Evolutionary conservation across 1,140 invertebrate species (phyloP), one percentile per base, ranked within the genome.

Genomic region (Lordiphosa stackelbergi): DNA sequence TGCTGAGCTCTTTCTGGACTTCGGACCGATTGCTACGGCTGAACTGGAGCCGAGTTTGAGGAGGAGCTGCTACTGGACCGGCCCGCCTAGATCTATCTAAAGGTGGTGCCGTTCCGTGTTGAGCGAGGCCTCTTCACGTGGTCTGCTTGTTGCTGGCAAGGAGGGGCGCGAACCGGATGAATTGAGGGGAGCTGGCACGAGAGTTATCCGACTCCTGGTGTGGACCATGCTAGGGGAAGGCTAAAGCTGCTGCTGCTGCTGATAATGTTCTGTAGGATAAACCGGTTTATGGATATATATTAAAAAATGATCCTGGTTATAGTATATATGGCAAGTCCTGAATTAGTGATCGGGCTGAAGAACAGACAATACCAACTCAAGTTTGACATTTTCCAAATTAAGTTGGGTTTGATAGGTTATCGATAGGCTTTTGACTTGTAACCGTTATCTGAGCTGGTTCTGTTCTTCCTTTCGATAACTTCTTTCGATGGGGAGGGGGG

Each of bases 11-110:
- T 57, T 85, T 85, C 19, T 62, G 69, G 31, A 54, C 53, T 54
- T 77, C 73, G 5, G 69, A 69, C 1, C 47, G 5, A 37, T 48
- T 55, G 41, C 68, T 81, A 16, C 42, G 66, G 22, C 68, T 81
- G 85, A 87, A 40, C 71, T 69, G 10, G 77, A 84, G 35, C 83
- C 83, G 85, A 86, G 49, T 68, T 83, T 1, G 85, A 87, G 13
- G 70, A 72, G n/a, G 73, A 73, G 43, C 66, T 65, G 56, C 71
- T 81, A 55, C 72, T 10, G 71, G 66, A 4, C 9, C 9, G 9
- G 66, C 36, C 3, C 62, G 40, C 3, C 1, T 43, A 2, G 54
- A 47, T 16, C 70, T 72, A 2, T 63, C 52, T 31, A 35, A 13
- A 7, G 8, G 8, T 34, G 35, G 46, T 12, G 49, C 13, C 35